Evolutionary conservation across 2,888 invertebrate genomes (phyloP), one percentile per base, ranked within the genome.

Genomic region (Onthophagus sagittarius): DNA sequence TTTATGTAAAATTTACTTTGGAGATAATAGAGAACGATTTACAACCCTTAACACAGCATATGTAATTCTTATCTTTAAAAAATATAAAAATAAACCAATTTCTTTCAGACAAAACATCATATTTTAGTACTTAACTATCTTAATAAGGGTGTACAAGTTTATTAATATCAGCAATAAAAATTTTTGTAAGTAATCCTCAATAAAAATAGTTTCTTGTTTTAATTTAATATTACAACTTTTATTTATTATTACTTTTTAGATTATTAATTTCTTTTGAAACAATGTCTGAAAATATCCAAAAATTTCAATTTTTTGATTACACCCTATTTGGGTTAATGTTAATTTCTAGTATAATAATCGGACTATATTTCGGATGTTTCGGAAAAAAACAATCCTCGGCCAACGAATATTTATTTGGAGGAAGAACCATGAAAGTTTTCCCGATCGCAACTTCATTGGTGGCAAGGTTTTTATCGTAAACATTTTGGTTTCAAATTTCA

Each of bases 401-500:
- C 0, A 84, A 87, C 9, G 92, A 92, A 69, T 92, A 92, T 81
- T 82, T 93, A 69, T 88, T 92, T 82, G 93, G 91, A 14, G 90
- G 90, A n/a, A 90, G 90, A 81, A 88, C 88, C 79, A 91, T 93
- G 91, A 88, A 89, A 0, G 87, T 89, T 31, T 87, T 93, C 77
- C 92, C 93, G 0, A 88, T 93, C 74, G 89, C 91, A 1, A 87
- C 93, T 84, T 92, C 92, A 14, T 85, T 93, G 4, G 88, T 91
- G 77, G 90, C 93, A 11, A 72, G 72, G 72, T 74, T 69, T 67
- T 62, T 63, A 13, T 15, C 32, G 15, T 15, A 13, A 32, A 15
- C 15, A 13, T 70, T 14, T 5, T 62, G 3, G 15, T 65, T 11
- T 0, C 65, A 0, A 9, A n/a, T 15, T 69, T 33, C 5, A n/a